A percentile compares a stretch with the other conserved stretches of the same genome.
These are phyloP conservation scores for Melinaea marsaeus DNA, from an alignment of 2,888 invertebrate genomes.

Conservation along the genomic window DNA sequence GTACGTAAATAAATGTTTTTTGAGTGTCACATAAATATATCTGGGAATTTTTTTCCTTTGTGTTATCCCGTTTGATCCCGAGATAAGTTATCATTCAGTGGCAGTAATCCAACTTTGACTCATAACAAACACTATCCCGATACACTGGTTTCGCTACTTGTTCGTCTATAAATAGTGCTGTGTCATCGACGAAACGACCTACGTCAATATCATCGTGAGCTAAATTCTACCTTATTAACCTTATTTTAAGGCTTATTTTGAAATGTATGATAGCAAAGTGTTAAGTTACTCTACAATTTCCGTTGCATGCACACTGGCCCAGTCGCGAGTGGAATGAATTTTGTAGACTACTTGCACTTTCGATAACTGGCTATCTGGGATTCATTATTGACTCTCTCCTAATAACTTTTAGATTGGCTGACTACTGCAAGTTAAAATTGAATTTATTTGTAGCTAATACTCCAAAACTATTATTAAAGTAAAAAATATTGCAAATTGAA, in stretches of 20 bases:
- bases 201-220: constrained; percentile 21
- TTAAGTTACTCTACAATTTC: constrained; percentile 30
- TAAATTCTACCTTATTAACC: constrained; percentile 35
- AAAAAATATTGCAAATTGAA: neutral
- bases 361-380: constrained; percentile 55
- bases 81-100: constrained; percentile 46
- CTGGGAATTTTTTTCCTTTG: constrained; percentile 32
- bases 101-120: constrained; percentile 56
- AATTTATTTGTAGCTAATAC: neutral
- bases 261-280: constrained; percentile 18
- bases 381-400: constrained; percentile 45
- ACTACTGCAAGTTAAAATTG: constrained; percentile 16
- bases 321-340: constrained; percentile 67
- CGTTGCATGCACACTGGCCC: constrained; percentile 53
- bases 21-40: constrained; percentile 34
- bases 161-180: constrained; percentile 67
- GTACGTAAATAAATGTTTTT: constrained; percentile 32
- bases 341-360: constrained; percentile 70
- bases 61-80: constrained; percentile 30
- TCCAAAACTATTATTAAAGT: neutral
- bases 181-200: constrained; percentile 36
- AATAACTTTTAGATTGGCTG: constrained; percentile 42
- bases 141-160: constrained; percentile 67
- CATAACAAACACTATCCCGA: constrained; percentile 61
- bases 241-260: constrained; percentile 33